Evolutionary conservation across 2,113 vertebrate genomes (phyloP).

Genomic region (Crotalus viridis): DNA sequence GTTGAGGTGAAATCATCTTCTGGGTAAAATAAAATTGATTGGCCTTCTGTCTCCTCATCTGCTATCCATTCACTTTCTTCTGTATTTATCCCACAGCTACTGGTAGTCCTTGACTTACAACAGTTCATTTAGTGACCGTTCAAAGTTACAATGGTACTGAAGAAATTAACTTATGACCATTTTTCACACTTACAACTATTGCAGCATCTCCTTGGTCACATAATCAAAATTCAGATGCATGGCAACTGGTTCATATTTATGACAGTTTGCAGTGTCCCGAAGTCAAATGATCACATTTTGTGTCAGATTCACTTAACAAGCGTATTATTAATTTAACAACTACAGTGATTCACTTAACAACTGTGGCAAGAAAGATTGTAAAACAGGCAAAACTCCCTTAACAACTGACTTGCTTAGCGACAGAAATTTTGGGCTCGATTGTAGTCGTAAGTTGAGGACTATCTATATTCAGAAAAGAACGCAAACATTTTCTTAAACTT

Average conservation of each 20-base stretch:
- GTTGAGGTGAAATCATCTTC: not conserved
- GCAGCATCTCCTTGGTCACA: not conserved
- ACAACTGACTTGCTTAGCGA: not conserved
- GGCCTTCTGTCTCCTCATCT: not conserved
- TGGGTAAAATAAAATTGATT: not conserved
- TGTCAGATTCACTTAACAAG: not conserved
- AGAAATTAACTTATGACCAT: not conserved
- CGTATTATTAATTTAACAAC: not conserved
- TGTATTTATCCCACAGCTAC: not conserved
- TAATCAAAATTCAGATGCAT: not conserved
- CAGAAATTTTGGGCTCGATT: not conserved
- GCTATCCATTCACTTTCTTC: not conserved
- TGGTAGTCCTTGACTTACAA: not conserved
- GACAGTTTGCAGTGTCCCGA: not conserved
- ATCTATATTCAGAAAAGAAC: not conserved
- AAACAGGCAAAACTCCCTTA: not conserved
- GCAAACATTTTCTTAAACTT: not conserved
- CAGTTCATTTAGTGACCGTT: not conserved
- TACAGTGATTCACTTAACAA: not conserved
- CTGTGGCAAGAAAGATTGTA: not conserved
- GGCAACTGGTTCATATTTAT: not conserved
- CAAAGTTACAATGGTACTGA: not conserved
- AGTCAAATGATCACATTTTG: not conserved
- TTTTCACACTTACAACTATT: not conserved
- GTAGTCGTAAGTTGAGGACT: not conserved